Percentiles rank a stretch among this genome's conserved stretches.
These are phyloP conservation scores for Gorsachius magnificus DNA, from an alignment of 2,797 vertebrate species.

Conservation along the genomic window DNA sequence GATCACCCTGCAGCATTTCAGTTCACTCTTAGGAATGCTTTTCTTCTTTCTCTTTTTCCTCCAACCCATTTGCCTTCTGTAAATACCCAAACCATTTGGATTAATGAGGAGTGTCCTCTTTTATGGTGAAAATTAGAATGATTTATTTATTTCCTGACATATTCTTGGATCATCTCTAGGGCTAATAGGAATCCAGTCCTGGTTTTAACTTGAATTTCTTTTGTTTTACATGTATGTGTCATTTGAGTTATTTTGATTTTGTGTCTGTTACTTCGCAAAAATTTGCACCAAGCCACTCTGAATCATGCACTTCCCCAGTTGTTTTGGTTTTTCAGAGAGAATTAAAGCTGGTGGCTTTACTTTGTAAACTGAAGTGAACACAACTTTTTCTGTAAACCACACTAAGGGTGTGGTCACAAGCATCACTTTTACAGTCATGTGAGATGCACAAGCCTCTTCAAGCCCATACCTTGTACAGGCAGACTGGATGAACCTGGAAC, in stretches of 20 bases:
- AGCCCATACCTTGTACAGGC: background rate
- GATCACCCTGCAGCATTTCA: background rate
- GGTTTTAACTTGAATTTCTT: constrained; percentile 73
- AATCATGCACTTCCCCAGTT: background rate
- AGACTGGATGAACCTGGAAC: background rate
- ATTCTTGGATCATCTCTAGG: background rate
- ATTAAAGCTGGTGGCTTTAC: constrained; percentile 28
- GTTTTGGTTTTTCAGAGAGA: background rate
- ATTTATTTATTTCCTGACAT: constrained; percentile 32
- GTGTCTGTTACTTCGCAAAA: constrained; percentile 40
- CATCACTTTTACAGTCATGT: fast-evolving
- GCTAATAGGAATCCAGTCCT: constrained; percentile 34
- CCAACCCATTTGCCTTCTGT: background rate
- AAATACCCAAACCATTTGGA: background rate
- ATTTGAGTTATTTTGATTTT: constrained; percentile 20
- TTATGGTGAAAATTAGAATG: background rate
- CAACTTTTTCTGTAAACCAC: background rate
- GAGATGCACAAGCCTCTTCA: background rate
- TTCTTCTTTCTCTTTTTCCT: background rate
- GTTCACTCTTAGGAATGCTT: background rate
- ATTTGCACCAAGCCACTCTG: constrained; percentile 56
- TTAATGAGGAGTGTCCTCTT: background rate
- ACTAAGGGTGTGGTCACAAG: background rate
- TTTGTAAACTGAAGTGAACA: constrained; percentile 11
- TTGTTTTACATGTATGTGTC: background rate